Conservation (phyloP, 2,888 invertebrate genomes). For the Baronia brevicornis region DNA sequence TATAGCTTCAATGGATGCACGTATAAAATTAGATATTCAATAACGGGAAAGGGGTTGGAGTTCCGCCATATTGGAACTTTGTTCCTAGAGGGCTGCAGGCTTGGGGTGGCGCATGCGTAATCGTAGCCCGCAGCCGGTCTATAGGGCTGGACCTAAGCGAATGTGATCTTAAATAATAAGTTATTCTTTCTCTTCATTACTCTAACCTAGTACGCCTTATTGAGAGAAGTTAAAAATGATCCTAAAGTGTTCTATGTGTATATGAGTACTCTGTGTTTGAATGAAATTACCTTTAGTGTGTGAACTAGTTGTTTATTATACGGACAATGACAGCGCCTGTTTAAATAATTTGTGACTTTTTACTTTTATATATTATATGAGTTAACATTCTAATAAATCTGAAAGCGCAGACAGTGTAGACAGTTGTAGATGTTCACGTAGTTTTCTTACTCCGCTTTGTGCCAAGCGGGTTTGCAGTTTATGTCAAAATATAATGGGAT, state of each 20-base stretch:
- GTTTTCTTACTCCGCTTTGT: conserved; percentile 16
- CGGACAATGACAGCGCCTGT: conserved; percentile 56
- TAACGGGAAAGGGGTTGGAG: conserved; percentile 66
- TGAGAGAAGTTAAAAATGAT: conserved; percentile 49
- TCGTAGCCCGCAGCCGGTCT: conserved; percentile 58
- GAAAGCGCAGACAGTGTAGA: too few species aligned
- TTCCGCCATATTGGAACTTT: conserved; percentile 69
- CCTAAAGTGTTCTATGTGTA: conserved; percentile 33
- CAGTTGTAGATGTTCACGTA: not conserved
- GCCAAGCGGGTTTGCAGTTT: conserved; percentile 17
- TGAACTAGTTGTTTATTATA: conserved; percentile 21
- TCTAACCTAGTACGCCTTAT: conserved; percentile 69
- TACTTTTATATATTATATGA: conserved; percentile 22
- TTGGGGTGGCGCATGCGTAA: conserved; percentile 69
- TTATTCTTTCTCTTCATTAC: conserved; percentile 69
- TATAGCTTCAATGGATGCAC: conserved; percentile 55
- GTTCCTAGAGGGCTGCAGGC: conserved; percentile 41
- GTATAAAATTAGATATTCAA: conserved; percentile 74
- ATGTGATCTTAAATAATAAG: conserved; percentile 72
- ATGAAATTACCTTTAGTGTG: conserved; percentile 15
- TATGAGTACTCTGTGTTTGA: conserved; percentile 12
- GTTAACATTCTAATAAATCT: not conserved
- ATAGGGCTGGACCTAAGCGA: conserved; percentile 60
- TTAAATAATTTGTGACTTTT: conserved; percentile 45
- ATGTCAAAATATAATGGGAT: conserved; percentile 59